phyloP scores from a whole-genome alignment of 2,888 invertebrate species.

The Spialia ferax region DNA sequence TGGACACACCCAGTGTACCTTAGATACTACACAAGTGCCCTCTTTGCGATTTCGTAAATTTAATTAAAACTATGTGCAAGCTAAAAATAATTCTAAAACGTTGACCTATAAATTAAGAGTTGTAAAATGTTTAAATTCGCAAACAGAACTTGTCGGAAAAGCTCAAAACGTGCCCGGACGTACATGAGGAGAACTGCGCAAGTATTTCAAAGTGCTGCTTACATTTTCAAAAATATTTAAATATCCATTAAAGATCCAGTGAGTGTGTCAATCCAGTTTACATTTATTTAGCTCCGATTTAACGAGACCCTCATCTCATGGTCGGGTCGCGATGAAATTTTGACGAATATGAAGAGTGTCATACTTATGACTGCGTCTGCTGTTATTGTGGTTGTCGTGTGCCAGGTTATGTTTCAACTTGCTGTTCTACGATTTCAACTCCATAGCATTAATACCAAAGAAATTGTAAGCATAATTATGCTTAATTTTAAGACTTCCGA shows the following conservation, averaged over 20 bases:
- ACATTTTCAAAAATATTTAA: constrained; percentile 1
- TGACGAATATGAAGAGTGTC: neutral
- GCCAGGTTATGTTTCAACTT: neutral
- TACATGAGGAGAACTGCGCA: neutral
- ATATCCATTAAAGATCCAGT: neutral
- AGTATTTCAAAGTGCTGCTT: constrained; percentile 1
- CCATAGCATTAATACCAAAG: too few species aligned
- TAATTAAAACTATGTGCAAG: neutral
- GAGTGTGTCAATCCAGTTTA: constrained; percentile 1
- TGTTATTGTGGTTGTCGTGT: neutral
- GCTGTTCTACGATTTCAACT: neutral
- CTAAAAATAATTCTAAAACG: neutral
- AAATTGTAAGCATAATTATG: too few species aligned
- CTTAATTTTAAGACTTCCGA: too few species aligned
- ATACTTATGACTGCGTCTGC: neutral
- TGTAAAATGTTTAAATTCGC: neutral
- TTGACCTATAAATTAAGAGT: neutral
- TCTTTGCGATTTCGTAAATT: neutral
- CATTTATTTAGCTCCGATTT: constrained; percentile 9
- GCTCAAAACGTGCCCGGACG: neutral
- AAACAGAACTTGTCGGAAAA: neutral
- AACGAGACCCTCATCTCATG: constrained; percentile 1
- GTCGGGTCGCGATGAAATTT: constrained; percentile 2
- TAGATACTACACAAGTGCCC: too few species aligned
- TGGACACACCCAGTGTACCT: too few species aligned